Percentiles rank a stretch among this genome's conserved stretches.
Conservation (phyloP, 2,888 invertebrate species). For the Lepas anatifera region DNA sequence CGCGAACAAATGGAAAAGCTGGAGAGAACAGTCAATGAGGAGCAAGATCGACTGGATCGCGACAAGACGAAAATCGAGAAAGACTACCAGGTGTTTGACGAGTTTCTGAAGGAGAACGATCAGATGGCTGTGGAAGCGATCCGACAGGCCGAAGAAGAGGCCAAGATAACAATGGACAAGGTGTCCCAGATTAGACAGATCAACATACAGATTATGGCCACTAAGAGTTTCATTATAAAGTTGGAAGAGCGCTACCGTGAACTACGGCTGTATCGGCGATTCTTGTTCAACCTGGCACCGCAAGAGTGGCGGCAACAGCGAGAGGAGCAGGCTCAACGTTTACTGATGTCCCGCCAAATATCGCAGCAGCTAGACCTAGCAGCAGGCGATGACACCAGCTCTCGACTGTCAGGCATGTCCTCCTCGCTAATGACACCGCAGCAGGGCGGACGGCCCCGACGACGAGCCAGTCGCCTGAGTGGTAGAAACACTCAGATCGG, state of each 20-base stretch:
- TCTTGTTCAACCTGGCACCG: neutral
- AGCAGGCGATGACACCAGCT: neutral
- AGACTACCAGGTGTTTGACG: constrained; percentile 1
- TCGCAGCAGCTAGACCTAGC: neutral
- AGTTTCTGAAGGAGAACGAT: constrained; percentile 6
- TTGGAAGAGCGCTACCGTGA: neutral
- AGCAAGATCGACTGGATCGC: neutral
- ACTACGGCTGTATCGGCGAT: neutral
- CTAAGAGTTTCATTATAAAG: neutral
- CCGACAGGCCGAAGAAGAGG: neutral
- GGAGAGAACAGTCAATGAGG: neutral
- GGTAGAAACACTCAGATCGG: no score
- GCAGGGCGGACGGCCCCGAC: neutral
- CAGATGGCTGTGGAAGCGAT: constrained; percentile 2
- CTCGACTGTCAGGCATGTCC: neutral
- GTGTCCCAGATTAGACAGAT: neutral
- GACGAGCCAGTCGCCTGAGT: neutral
- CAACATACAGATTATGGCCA: constrained; percentile 7
- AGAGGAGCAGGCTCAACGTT: neutral
- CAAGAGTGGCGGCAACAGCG: neutral
- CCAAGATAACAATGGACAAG: neutral
- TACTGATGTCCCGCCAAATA: neutral
- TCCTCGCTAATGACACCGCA: neutral
- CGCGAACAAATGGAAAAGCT: neutral
- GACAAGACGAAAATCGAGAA: constrained; percentile 1